Evolutionary conservation across 1,140 invertebrate species (phyloP).

Genomic region (Octopus sinensis): DNA sequence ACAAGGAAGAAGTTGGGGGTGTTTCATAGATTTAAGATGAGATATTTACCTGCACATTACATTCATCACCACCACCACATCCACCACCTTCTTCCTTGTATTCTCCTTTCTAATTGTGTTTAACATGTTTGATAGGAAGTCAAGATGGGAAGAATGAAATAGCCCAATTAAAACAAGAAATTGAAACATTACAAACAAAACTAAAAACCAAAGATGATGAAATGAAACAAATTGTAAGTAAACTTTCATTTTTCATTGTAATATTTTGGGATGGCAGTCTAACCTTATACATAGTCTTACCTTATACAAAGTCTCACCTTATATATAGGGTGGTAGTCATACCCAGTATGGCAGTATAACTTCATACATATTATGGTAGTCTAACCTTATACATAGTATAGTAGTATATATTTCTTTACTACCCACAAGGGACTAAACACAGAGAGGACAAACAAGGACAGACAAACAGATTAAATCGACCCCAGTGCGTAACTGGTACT

Average conservation of each 20-base stretch:
- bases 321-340: neutral
- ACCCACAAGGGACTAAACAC: too few relatives aligned
- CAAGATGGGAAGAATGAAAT: slow-evolving; percentile 23
- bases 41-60: too few relatives aligned
- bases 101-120: neutral
- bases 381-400: neutral
- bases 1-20: too few relatives aligned
- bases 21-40: too few relatives aligned
- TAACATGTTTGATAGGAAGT: neutral
- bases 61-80: too few relatives aligned
- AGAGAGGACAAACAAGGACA: too few relatives aligned
- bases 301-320: neutral
- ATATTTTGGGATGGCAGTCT: neutral
- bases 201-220: slow-evolving; percentile 43
- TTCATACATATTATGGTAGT: neutral
- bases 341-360: neutral
- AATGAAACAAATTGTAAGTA: slow-evolving; percentile 45
- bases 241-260: neutral
- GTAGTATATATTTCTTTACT: neutral
- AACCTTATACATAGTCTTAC: neutral
- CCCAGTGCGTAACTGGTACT: too few relatives aligned
- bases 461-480: too few relatives aligned
- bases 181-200: slow-evolving; percentile 37
- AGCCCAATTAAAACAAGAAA: slow-evolving; percentile 35
- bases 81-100: too few relatives aligned